A percentile compares a stretch with the other conserved stretches of the same genome.
Conservation (phyloP, 1,140 invertebrate species). For the Papilio dardanus region DNA sequence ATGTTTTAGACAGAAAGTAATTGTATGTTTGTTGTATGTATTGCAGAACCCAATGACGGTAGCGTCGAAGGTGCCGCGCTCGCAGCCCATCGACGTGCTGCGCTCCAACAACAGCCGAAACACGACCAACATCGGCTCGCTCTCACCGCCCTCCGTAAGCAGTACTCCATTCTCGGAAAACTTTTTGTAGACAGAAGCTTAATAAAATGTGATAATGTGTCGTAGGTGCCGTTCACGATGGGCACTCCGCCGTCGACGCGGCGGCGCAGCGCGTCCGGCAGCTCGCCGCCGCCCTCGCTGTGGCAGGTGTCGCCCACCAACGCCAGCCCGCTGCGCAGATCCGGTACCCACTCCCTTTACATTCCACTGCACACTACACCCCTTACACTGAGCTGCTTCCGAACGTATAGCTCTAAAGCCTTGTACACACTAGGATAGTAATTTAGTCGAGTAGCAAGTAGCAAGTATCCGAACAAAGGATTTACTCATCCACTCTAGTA, state of each 20-base stretch:
- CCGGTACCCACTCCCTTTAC: no score
- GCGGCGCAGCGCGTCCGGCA: conserved; percentile 86
- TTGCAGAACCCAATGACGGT: conserved; percentile 63
- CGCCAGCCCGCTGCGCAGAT: conserved; percentile 87
- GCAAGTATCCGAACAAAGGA: no score
- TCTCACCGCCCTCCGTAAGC: conserved; percentile 93
- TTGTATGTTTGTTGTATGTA: conserved; percentile 1
- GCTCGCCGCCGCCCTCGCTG: conserved; percentile 89
- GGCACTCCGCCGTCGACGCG: conserved; percentile 90
- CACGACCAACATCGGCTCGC: conserved; percentile 90
- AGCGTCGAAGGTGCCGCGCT: conserved; percentile 86
- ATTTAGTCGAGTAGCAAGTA: no score
- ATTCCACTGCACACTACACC: no score
- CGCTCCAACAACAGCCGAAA: conserved; percentile 86
- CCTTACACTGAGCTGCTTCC: no score
- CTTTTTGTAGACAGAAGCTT: no score
- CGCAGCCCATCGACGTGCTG: conserved; percentile 92
- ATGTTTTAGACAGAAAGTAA: neutral
- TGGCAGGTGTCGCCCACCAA: conserved; percentile 90
- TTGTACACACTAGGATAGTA: no score
- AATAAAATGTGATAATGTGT: neutral
- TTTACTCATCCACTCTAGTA: no score
- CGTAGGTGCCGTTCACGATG: conserved; percentile 92
- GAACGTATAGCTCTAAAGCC: no score
- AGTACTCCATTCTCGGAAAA: neutral